phyloP scores from a whole-genome alignment of 2,797 vertebrate species.

The Mionectes olivaceus region DNA sequence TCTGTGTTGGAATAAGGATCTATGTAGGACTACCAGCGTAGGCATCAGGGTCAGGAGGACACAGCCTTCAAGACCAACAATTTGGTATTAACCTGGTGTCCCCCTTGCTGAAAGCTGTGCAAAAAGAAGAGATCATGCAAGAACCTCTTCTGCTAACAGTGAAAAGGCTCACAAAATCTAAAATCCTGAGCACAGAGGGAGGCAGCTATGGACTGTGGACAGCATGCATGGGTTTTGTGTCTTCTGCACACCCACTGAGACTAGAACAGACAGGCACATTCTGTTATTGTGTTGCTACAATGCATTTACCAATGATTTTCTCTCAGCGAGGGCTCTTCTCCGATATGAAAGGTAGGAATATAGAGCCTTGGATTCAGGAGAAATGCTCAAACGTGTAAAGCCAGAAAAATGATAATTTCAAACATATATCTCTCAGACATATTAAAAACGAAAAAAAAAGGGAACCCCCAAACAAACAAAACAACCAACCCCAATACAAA shows the following conservation, averaged over 20 bases:
- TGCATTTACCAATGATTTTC: not conserved
- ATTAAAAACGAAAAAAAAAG: rapidly evolving
- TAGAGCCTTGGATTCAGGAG: not conserved
- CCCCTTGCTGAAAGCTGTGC: not conserved
- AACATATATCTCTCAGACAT: not conserved
- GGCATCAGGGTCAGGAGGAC: not conserved
- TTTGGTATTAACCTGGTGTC: not conserved
- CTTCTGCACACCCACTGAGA: not conserved
- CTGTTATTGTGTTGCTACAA: not conserved
- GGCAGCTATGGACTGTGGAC: not conserved
- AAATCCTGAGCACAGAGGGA: not conserved
- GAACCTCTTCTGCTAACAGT: not conserved
- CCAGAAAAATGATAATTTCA: not conserved
- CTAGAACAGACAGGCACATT: not conserved
- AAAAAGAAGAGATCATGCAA: not conserved
- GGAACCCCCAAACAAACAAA: not conserved
- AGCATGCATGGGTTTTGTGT: not conserved
- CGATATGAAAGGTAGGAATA: not conserved
- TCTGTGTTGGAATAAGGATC: not conserved
- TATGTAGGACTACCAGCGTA: not conserved
- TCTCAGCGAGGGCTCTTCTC: not conserved
- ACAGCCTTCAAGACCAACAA: not conserved
- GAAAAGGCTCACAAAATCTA: not conserved
- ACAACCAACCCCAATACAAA: not conserved
- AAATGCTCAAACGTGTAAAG: not conserved